These are phyloP conservation scores for Tetrax tetrax DNA, from an alignment of 2,113 vertebrate species.

Conservation along the genomic window DNA sequence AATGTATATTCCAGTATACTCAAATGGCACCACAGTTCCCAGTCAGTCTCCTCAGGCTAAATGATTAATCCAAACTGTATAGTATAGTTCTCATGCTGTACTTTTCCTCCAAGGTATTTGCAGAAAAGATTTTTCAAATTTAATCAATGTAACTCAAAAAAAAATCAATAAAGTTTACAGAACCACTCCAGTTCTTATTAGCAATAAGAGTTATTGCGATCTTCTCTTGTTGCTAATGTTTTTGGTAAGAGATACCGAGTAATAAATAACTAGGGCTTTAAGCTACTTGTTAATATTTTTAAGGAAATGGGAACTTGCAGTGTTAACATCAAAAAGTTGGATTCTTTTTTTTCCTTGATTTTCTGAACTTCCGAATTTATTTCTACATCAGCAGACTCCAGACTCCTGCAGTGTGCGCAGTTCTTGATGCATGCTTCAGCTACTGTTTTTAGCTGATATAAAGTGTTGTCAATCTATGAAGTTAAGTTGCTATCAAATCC, in stretches of 20 bases:
- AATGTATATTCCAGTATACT: background rate
- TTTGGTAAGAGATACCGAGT: background rate
- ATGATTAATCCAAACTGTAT: background rate
- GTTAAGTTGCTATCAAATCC: background rate
- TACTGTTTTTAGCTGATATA: background rate
- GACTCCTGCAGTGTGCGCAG: background rate
- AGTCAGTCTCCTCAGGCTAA: background rate
- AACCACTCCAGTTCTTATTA: background rate
- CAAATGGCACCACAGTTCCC: background rate
- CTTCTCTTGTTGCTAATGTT: background rate
- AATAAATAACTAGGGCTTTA: background rate
- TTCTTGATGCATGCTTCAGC: background rate
- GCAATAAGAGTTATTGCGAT: background rate
- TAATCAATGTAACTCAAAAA: conserved; percentile 15
- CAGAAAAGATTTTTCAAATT: conserved; percentile 23
- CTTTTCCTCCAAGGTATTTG: background rate
- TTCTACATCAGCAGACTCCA: background rate
- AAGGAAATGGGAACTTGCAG: background rate
- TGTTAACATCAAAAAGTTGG: background rate
- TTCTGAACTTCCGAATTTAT: background rate
- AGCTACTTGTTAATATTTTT: background rate
- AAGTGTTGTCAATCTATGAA: background rate
- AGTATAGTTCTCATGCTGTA: background rate
- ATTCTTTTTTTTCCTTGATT: background rate
- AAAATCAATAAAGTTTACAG: background rate